A percentile compares a stretch with the other conserved stretches of the same genome.
Evolutionary conservation across 2,113 vertebrate genomes (phyloP).

Genomic region (Suricata suricatta): DNA sequence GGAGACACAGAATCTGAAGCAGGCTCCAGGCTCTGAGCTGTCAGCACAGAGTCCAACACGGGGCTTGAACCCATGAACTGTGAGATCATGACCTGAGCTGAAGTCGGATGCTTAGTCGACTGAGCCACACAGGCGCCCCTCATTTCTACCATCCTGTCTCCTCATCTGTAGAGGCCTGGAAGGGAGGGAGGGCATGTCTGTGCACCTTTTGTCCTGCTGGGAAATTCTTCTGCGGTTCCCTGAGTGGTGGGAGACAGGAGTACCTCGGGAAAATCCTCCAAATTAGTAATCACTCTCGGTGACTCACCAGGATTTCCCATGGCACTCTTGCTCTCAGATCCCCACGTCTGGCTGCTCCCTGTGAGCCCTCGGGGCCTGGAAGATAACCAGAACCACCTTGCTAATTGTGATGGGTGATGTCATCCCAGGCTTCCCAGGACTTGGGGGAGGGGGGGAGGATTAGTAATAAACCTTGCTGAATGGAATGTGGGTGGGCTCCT

Average conservation of each 20-base stretch:
- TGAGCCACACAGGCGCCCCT: background rate
- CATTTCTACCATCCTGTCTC: background rate
- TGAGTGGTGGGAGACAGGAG: background rate
- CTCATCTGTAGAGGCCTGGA: background rate
- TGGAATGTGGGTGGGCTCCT: background rate
- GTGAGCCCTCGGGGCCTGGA: background rate
- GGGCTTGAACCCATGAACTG: no score
- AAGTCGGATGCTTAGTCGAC: no score
- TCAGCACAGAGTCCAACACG: no score
- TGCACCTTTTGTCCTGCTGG: background rate
- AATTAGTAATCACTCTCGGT: background rate
- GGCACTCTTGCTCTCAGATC: background rate
- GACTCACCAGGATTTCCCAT: constrained; percentile 49
- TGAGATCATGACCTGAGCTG: no score
- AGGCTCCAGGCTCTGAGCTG: no score
- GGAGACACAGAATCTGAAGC: no score
- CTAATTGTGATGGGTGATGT: constrained; percentile 5
- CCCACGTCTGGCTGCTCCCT: background rate
- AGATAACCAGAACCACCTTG: background rate
- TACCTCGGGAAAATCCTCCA: background rate
- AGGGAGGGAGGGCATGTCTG: background rate
- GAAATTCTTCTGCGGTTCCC: background rate
- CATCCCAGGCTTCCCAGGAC: background rate
- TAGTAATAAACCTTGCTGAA: background rate
- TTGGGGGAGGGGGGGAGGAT: background rate